phyloP scores from a whole-genome alignment of 2,797 vertebrate species.

The Balearica regulorum region DNA sequence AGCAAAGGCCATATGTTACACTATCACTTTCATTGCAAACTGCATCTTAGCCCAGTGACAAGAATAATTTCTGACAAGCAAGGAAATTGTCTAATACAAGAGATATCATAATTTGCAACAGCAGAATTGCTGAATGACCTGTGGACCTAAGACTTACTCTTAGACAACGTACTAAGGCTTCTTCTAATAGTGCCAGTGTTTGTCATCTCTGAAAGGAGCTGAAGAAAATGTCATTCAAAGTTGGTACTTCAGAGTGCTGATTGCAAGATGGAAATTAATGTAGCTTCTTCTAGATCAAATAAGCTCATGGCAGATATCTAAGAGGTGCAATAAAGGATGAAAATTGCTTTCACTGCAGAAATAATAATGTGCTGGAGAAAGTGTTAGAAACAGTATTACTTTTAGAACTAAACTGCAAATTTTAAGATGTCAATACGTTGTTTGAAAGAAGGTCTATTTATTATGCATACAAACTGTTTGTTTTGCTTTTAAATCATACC shows the following conservation, averaged over 20 bases:
- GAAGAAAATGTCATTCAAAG: conserved; percentile 42
- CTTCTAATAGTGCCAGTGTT: background rate
- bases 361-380: background rate
- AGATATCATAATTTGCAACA: conserved; percentile 48
- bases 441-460: background rate
- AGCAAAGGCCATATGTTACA: conserved; percentile 54
- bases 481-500: background rate
- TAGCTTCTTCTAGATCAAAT: background rate
- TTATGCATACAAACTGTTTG: background rate
- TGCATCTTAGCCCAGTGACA: conserved; percentile 43
- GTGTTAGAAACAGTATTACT: background rate
- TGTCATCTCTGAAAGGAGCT: conserved; percentile 29
- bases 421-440: background rate
- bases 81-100: conserved; percentile 43
- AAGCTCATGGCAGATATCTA: background rate
- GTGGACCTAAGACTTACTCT: conserved; percentile 4
- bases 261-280: conserved; percentile 31
- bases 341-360: conserved; percentile 12
- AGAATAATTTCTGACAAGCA: conserved; percentile 66
- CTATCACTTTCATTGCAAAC: conserved; percentile 58
- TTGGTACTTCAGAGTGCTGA: background rate
- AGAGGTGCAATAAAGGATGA: background rate
- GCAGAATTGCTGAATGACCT: conserved; percentile 34
- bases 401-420: background rate
- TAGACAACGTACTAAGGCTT: conserved; percentile 18